These are phyloP conservation scores for Falco punctatus DNA, from an alignment of 2,113 vertebrate species.

Conservation along the genomic window DNA sequence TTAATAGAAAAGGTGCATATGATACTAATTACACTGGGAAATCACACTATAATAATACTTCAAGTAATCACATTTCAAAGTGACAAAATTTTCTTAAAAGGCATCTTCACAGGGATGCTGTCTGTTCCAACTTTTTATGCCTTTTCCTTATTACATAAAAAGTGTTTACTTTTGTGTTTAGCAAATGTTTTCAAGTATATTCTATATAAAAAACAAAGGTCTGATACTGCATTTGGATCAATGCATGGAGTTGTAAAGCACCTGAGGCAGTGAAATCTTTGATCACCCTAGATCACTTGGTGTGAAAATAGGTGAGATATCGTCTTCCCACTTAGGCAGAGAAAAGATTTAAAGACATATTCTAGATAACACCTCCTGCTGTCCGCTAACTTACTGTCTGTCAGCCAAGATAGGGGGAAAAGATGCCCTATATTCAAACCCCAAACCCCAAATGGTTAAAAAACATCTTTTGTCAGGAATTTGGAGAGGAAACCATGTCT, in stretches of 20 bases:
- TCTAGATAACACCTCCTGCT: neutral
- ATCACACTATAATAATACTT: slow-evolving; percentile 44
- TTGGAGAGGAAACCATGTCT: neutral
- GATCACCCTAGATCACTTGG: neutral
- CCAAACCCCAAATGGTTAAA: neutral
- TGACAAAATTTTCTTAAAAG: slow-evolving; percentile 32
- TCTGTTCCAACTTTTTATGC: neutral
- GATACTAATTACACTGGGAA: slow-evolving; percentile 61
- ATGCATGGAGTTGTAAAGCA: neutral
- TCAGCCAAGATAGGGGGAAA: neutral
- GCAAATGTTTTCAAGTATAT: neutral
- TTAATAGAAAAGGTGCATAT: slow-evolving; percentile 18
- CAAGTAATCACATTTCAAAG: slow-evolving; percentile 47
- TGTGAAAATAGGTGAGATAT: neutral
- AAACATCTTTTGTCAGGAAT: neutral
- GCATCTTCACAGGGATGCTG: neutral
- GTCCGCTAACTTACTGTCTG: neutral
- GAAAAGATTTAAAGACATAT: neutral
- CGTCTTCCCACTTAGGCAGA: neutral
- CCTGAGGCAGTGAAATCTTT: neutral
- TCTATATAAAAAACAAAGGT: neutral
- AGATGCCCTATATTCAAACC: neutral
- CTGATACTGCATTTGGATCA: neutral
- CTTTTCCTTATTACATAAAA: neutral
- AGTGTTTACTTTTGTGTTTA: neutral